Evolutionary conservation across 2,113 vertebrate species (phyloP).

Genomic region (Arenaria interpres): DNA sequence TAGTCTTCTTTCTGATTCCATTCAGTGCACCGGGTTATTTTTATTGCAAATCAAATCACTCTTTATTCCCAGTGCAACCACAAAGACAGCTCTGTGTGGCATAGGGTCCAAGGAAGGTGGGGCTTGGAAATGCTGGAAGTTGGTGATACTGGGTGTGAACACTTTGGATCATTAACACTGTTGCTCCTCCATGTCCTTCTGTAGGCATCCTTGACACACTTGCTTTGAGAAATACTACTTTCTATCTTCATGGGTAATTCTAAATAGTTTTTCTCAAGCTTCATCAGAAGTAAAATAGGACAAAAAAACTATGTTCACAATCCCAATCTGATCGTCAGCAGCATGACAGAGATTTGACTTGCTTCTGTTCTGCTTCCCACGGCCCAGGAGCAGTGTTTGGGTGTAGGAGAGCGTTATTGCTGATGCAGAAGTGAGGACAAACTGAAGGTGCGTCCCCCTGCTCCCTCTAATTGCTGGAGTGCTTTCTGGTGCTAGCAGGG

Average conservation of each 20-base stretch:
- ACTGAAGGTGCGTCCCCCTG: too few relatives aligned
- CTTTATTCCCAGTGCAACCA: background rate
- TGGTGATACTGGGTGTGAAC: fast-evolving
- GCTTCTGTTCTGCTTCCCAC: background rate
- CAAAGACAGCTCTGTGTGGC: background rate
- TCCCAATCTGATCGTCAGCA: background rate
- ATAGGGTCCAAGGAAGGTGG: background rate
- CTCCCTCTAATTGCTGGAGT: background rate
- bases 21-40: background rate
- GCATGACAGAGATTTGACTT: background rate
- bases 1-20: background rate
- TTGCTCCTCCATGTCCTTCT: fast-evolving
- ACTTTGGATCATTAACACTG: fast-evolving
- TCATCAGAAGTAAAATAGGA: background rate
- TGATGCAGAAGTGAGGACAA: background rate
- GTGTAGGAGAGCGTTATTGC: background rate
- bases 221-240: background rate
- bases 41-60: background rate
- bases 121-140: background rate
- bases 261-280: background rate
- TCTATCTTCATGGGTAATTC: background rate
- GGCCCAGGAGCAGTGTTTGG: background rate
- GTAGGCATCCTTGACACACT: fast-evolving
- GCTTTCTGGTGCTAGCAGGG: background rate
- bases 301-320: background rate